A percentile compares a stretch with the other conserved stretches of the same genome.
Conservation (phyloP, 2,113 vertebrate genomes). For the Girardinichthys multiradiatus region DNA sequence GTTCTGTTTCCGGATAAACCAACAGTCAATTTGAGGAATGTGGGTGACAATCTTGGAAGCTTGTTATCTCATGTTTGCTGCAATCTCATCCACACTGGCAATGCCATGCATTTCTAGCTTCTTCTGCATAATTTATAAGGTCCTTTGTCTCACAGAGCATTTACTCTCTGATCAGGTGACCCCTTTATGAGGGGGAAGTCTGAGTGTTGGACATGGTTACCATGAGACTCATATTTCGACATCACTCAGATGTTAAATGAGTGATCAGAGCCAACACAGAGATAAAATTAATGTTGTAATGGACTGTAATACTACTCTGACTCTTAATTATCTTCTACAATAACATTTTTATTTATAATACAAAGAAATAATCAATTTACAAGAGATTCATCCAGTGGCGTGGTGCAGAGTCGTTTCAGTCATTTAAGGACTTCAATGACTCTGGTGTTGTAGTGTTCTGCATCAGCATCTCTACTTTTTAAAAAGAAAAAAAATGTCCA, state of each 20-base stretch:
- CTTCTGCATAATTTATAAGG: constrained; percentile 53
- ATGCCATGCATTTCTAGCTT: constrained; percentile 2
- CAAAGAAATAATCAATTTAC: neutral
- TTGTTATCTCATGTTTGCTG: neutral
- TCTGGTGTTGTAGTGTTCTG: no score
- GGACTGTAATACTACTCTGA: neutral
- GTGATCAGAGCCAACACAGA: neutral
- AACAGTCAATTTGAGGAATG: neutral
- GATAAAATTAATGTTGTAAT: constrained; percentile 1
- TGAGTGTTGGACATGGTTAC: neutral
- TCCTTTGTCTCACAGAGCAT: constrained; percentile 27
- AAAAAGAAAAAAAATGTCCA: no score
- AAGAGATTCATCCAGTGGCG: neutral
- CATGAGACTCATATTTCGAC: constrained; percentile 38
- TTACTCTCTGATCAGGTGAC: constrained; percentile 49
- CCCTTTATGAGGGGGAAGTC: constrained; percentile 28
- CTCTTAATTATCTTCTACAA: neutral
- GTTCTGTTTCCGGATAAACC: constrained; percentile 9
- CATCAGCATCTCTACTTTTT: no score
- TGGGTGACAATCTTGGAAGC: neutral
- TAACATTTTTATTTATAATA: no score
- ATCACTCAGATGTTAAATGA: constrained; percentile 37
- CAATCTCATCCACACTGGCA: neutral
- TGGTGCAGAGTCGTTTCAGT: no score
- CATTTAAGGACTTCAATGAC: no score